Evolutionary conservation across 2,113 vertebrate genomes (phyloP), one percentile per base, ranked within the genome.

Genomic region (Bothrops jararaca): DNA sequence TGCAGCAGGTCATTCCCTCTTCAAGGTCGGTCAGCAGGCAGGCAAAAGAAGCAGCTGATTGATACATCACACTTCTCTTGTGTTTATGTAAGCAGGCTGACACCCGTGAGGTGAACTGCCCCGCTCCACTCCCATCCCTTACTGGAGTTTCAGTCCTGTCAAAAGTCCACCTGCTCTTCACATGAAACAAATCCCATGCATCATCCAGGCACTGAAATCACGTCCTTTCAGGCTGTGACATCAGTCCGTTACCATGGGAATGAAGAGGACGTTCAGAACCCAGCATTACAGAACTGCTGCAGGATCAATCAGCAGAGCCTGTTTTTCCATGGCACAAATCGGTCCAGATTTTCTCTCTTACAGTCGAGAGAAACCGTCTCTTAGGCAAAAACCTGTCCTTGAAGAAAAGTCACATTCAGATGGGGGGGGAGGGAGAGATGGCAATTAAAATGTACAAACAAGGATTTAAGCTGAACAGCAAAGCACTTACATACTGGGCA

Each of bases 161-260:
- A 95, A 93, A 48, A 95, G 92, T 95, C 95, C 95, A 95, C 96
- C 95, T 93, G 96, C 96, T 95, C 94, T 93, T 95, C 95, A 80
- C 93, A 54, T 50, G 88, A 86, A 89, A 18, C 4, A n/a, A 20
- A 74, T 24, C 24, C 95, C 96, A 94, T 94, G 90, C 97, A 91
- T 92, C 96, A 96, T 94, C 56, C 95, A 48, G 95, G 92, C 86
- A 48, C 91, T 96, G 95, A 95, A 96, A 96, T 95, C 95, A 96
- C 95, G 95, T 96, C 97, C 96, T 96, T 96, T 97, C 86, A 45
- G 95, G 24, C 90, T 52, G 95, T 97, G 97, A 97, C 97, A 97
- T 97, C 97, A 97, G 96, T 94, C 96, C 94, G 97, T 97, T 97
- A 94, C 97, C 94, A 96, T 93, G 94, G 96, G 53, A 95, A 97